Conservation (phyloP, 1,140 invertebrate species). For the Agrypnia vestita region DNA sequence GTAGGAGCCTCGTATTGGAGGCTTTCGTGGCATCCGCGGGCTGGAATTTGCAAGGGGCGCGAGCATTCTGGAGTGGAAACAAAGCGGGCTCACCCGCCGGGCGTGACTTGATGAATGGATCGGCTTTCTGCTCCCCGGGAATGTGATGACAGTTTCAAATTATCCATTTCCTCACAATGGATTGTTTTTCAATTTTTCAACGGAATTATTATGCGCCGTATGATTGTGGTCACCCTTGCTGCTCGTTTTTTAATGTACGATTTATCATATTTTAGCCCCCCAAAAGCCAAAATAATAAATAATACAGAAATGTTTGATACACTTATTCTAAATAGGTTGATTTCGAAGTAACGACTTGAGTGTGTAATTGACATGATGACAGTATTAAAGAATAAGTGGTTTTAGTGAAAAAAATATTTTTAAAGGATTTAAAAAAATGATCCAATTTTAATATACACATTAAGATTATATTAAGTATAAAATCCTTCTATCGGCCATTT, state of each 20-base stretch:
- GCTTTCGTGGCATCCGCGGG: background rate
- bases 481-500: too few relatives aligned
- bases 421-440: too few relatives aligned
- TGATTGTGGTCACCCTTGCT: constrained; percentile 6
- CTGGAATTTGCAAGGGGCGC: background rate
- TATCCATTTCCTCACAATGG: constrained; percentile 44
- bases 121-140: constrained; percentile 11
- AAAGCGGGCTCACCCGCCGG: constrained; percentile 23
- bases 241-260: background rate
- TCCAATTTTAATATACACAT: too few relatives aligned
- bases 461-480: too few relatives aligned
- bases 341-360: too few relatives aligned
- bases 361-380: too few relatives aligned
- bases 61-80: constrained; percentile 34
- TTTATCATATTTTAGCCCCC: background rate
- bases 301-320: too few relatives aligned
- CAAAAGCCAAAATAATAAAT: background rate
- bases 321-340: too few relatives aligned
- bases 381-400: too few relatives aligned
- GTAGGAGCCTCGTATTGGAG: too few relatives aligned
- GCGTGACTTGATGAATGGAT: constrained; percentile 54
- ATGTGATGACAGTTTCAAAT: constrained; percentile 58
- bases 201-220: constrained; percentile 2
- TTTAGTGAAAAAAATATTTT: too few relatives aligned
- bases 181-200: constrained; percentile 37